A percentile compares a stretch with the other conserved stretches of the same genome.
Evolutionary conservation across 2,797 vertebrate species (phyloP).

Genomic region (Danio jaintianensis): DNA sequence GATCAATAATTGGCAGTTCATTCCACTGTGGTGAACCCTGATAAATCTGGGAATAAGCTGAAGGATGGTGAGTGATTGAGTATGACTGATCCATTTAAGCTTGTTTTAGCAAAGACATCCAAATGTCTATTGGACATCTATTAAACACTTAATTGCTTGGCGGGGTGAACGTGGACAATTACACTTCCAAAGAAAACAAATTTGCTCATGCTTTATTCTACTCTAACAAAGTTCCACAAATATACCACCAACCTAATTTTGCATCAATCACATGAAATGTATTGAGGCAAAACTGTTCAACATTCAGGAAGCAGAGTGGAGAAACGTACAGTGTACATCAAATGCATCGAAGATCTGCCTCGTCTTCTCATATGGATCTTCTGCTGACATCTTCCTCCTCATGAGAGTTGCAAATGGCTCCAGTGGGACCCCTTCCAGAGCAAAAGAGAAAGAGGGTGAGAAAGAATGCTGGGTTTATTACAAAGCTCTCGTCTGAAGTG

Average conservation of each 20-base stretch:
- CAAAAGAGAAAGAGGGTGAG: slow-evolving; percentile 47
- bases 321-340: slow-evolving; percentile 73
- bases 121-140: no score
- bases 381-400: slow-evolving; percentile 69
- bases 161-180: neutral
- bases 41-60: no score
- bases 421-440: slow-evolving; percentile 72
- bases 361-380: slow-evolving; percentile 69
- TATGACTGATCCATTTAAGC: no score
- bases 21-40: no score
- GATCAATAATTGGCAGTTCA: no score
- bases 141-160: no score
- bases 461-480: slow-evolving; percentile 61
- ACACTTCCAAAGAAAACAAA: neutral
- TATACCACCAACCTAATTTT: neutral
- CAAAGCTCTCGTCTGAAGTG: slow-evolving; percentile 58
- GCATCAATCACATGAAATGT: neutral
- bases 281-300: slow-evolving; percentile 27
- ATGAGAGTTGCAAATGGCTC: slow-evolving; percentile 74
- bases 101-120: no score
- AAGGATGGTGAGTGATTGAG: no score
- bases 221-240: neutral
- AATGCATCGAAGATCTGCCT: slow-evolving; percentile 78
- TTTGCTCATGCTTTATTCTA: neutral
- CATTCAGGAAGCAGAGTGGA: slow-evolving; percentile 36